These are phyloP conservation scores for Ginglymostoma cirratum DNA, from an alignment of 2,113 vertebrate species.

Conservation along the genomic window DNA sequence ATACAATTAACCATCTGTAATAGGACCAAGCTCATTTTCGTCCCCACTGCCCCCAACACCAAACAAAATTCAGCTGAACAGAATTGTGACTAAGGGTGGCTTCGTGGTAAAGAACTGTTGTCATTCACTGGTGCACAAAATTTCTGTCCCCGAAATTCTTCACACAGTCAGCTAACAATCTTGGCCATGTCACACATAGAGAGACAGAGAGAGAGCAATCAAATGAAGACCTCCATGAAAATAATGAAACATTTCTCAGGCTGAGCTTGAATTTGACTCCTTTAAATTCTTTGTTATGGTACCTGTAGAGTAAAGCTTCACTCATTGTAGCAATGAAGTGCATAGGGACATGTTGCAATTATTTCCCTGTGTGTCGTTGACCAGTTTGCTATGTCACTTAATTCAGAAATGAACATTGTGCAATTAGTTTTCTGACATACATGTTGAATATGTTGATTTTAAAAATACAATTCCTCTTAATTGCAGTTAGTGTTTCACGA, in stretches of 20 bases:
- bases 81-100: background rate
- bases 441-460: background rate
- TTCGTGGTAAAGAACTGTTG: background rate
- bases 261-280: background rate
- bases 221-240: background rate
- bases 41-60: background rate
- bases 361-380: background rate
- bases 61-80: background rate
- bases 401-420: background rate
- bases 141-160: background rate
- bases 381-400: background rate
- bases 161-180: background rate
- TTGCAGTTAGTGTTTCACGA: background rate
- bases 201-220: background rate
- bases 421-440: background rate
- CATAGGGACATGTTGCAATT: background rate
- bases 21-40: background rate
- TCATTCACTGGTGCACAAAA: background rate
- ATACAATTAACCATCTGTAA: slow-evolving; percentile 25
- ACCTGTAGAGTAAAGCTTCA: background rate
- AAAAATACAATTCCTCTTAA: background rate
- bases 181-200: background rate
- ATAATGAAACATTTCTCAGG: background rate
- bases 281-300: background rate
- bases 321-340: background rate